Conservation (phyloP, 2,888 invertebrate genomes). For the Stenoptilia bipunctidactyla region DNA sequence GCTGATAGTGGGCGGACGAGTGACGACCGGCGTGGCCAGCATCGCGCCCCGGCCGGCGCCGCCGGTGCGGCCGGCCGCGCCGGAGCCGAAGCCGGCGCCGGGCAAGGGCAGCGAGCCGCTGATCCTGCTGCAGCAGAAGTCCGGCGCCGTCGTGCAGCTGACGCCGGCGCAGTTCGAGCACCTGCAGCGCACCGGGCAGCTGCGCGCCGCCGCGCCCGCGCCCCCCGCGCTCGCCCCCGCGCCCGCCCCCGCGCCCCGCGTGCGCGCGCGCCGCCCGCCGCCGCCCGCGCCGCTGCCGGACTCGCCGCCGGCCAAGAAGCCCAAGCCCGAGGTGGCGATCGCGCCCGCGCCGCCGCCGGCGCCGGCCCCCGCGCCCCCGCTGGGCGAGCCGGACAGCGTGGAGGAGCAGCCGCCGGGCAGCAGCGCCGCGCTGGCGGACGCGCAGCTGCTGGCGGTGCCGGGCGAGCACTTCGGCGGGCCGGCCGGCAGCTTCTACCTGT, state of each 20-base stretch:
- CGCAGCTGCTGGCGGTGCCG: conserved; percentile 79
- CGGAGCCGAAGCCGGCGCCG: conserved; percentile 45
- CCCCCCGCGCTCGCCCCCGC: conserved; percentile 35
- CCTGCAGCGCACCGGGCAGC: conserved; percentile 56
- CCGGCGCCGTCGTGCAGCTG: conserved; percentile 59
- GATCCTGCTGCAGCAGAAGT: conserved; percentile 58
- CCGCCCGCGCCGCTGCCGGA: conserved; percentile 26
- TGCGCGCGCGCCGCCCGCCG: conserved; percentile 25
- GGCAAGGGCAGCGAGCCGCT: conserved; percentile 50
- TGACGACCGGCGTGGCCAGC: conserved; percentile 51
- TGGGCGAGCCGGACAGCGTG: neutral
- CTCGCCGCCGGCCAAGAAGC: conserved; percentile 26
- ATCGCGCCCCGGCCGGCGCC: conserved; percentile 44
- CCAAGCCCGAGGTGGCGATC: conserved; percentile 23
- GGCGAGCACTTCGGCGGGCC: conserved; percentile 81
- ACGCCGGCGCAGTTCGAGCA: conserved; percentile 65
- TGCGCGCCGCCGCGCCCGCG: conserved; percentile 13
- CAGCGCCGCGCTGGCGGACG: conserved; percentile 55
- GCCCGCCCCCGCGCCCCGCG: conserved; percentile 21
- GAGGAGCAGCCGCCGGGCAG: conserved; percentile 2
- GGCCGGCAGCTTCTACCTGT: conserved; percentile 79
- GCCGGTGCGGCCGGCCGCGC: conserved; percentile 43
- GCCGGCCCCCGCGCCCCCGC: conserved; percentile 8
- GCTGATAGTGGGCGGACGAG: conserved; percentile 58
- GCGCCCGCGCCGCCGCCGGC: conserved; percentile 26